Percentiles rank a stretch among this genome's conserved stretches.
Conservation (phyloP, 2,113 vertebrate species). For the Nycticorax nycticorax region DNA sequence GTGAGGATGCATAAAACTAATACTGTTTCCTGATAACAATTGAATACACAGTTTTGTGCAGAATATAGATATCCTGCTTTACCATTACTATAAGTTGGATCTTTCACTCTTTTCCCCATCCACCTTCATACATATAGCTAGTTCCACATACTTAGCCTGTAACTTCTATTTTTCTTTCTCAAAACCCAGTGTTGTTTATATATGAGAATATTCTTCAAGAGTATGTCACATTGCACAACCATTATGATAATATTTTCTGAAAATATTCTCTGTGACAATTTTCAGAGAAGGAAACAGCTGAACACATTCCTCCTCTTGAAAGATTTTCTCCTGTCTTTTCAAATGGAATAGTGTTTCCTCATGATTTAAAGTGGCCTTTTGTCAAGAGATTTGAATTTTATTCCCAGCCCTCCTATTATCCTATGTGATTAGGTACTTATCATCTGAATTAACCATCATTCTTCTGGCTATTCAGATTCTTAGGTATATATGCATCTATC, state of each 20-base stretch:
- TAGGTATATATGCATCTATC: background rate
- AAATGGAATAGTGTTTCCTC: background rate
- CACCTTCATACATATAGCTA: background rate
- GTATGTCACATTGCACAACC: background rate
- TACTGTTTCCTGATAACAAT: background rate
- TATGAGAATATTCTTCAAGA: background rate
- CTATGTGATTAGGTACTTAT: background rate
- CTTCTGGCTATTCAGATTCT: background rate
- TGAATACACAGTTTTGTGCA: background rate
- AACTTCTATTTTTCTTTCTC: background rate
- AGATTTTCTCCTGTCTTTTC: background rate
- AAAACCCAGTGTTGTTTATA: background rate
- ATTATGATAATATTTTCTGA: background rate
- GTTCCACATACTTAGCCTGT: too few species aligned
- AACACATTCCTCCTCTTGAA: background rate
- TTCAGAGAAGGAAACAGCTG: background rate
- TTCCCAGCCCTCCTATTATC: background rate
- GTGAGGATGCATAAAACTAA: background rate
- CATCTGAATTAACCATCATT: background rate
- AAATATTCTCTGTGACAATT: background rate
- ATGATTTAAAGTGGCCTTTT: background rate
- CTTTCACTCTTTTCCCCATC: background rate
- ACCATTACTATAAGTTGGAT: accelerated
- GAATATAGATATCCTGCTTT: background rate
- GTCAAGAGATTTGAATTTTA: background rate